Base-by-base conservation (phyloP, 37 sponge, comb jelly and placozoan genomes). In the Trichoplax adhaerens region DNA sequence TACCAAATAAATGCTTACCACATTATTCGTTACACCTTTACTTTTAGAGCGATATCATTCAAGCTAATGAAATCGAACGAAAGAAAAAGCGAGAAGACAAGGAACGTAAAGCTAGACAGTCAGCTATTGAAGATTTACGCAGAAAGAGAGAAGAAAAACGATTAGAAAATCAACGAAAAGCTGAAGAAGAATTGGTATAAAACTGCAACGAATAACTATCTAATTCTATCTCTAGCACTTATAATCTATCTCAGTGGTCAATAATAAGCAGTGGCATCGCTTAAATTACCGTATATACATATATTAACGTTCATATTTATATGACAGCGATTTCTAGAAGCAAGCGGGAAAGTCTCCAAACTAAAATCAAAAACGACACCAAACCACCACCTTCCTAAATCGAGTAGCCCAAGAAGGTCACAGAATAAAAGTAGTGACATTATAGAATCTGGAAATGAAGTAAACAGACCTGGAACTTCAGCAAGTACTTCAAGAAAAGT, bases 141-240 rank as follows among this genome's bases (percentile, higher is more conserved):
- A 72, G 77, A 76, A 81, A 78, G 75, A 80, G 91, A 53, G 91
- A 91, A 58, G 84, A 91, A 72, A 91, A 83, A 76, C 76, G 77
- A 76, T 53, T 56, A 48, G 46, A 67, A 61, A 77, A 74, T 6
- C 81, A 91, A 76, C 55, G 48, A 57, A 62, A 81, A 3, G 87
- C 81, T 10, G 80, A 83, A 56, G 84, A 86, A 58, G 91, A 91
- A 63, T 80, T 86, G 3, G 53, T 52, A 50, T 64, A 3, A 71
- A 71, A 61, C 6, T 61, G 3, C 2, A 3, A 3, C 70, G 4
- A 53, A 68, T 29, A 2, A 29, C 70, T 2, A 29, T 3, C 70
- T n/a, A 29, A 68, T 48, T 49, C 50, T 29, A 5, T 54, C 72
- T 54, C 57, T 53, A 10, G 56, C 54, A 58, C 29, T 10, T 70